Conservation (phyloP, 2,888 invertebrate genomes). For the Xestia sexstrigata region DNA sequence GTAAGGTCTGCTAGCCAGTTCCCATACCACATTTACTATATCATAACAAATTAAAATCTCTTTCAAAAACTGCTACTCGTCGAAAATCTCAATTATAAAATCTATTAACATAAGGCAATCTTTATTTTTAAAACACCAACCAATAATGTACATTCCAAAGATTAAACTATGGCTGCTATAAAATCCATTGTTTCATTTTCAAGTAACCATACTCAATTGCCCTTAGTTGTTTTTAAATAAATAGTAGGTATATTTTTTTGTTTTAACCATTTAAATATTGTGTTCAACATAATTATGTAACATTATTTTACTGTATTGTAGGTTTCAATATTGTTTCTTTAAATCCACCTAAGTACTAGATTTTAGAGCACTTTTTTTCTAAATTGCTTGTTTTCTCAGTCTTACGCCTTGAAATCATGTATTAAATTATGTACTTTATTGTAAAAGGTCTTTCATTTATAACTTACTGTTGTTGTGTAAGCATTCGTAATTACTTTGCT, state of each 20-base stretch:
- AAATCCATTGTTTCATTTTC: constrained; percentile 22
- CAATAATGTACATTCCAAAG: constrained; percentile 59
- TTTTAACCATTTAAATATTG: background rate
- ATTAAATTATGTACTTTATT: constrained; percentile 44
- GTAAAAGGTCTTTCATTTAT: constrained; percentile 22
- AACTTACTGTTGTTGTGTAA: background rate
- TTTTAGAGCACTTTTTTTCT: constrained; percentile 12
- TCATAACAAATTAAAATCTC: background rate
- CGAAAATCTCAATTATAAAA: background rate
- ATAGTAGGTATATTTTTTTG: background rate
- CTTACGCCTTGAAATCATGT: constrained; percentile 23
- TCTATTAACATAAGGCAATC: constrained; percentile 1
- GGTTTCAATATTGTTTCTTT: constrained; percentile 14
- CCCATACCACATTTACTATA: background rate
- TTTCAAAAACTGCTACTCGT: constrained; percentile 2
- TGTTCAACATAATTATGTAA: too few species aligned
- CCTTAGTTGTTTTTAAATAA: background rate
- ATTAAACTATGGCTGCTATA: constrained; percentile 46
- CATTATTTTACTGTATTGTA: too few species aligned
- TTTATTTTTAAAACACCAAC: constrained; percentile 32
- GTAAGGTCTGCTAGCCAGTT: background rate
- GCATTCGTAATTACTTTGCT: background rate
- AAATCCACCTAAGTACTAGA: constrained; percentile 12
- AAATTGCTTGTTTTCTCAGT: constrained; percentile 15
- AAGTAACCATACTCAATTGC: constrained; percentile 20